Base-by-base conservation (phyloP, 1,140 invertebrate genomes). In the Drosophila kanapiae region DNA sequence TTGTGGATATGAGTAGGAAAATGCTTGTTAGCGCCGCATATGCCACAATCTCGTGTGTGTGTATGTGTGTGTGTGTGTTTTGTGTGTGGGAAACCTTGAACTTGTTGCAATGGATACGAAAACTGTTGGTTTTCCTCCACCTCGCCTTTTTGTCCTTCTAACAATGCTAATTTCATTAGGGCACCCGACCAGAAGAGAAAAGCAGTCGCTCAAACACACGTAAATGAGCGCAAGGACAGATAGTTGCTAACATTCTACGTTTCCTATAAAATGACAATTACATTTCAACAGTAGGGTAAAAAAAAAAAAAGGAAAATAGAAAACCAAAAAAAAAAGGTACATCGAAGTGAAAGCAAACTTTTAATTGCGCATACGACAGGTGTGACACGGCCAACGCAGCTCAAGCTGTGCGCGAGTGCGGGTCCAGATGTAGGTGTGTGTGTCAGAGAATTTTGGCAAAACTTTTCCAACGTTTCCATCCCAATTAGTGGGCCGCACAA, bases 351-450 rank as follows among this genome's bases (percentile, higher is more conserved):
- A 69, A 61, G 49, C 49, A 72, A 90, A 90, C 65, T 90, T 84
- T 82, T 82, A 90, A 90, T 90, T 90, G 80, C 84, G 71, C 74
- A 81, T 88, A 88, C 84, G 74, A 75, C 84, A 88, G 85, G 84
- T 88, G 80, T 70, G 48, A 75, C 74, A 78, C 61, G 45, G 71
- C 48, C 57, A 75, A 56, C 48, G 58, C n/a, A 60, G 29, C 67
- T 72, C 59, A 81, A 65, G 37, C 64, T 75, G 33, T 33, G 43
- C 4, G 8, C 14, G 27, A 37, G 10, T 74, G 13, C 10, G 53
- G 35, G 35, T 56, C 53, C 35, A 51, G 49, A 6, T 56, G 35
- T 38, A 6, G 18, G 35, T 54, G 67, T 43, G 8, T 10, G 42
- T 43, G 38, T 18, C 4, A 31, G 38, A 42, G 67, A 43, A 37